Evolutionary conservation across 2,113 vertebrate species (phyloP).

Genomic region (Apteryx owenii): DNA sequence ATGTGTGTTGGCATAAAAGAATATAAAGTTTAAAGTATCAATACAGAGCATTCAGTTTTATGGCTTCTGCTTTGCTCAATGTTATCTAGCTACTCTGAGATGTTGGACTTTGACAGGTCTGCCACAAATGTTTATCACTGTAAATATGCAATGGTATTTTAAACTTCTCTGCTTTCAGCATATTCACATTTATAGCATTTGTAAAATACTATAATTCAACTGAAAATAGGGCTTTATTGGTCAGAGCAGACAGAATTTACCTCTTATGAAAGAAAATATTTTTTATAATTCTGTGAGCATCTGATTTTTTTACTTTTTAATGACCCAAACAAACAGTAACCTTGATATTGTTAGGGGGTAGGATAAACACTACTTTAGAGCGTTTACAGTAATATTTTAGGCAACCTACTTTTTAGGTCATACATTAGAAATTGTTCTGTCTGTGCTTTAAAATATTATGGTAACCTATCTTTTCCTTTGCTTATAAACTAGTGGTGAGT

Average conservation of each 20-base stretch:
- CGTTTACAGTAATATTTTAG: not conserved
- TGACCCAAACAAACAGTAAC: not conserved
- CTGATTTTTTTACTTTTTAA: not conserved
- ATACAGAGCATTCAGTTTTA: not conserved
- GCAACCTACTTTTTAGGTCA: not conserved
- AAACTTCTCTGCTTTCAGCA: conserved; percentile 2
- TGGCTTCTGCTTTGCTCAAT: not conserved
- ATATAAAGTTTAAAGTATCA: conserved; percentile 20
- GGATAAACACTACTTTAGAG: not conserved
- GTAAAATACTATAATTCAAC: not conserved
- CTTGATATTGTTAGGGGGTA: not conserved
- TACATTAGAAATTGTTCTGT: not conserved
- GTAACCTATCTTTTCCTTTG: not conserved
- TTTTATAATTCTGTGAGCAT: not conserved
- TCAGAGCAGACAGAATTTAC: not conserved
- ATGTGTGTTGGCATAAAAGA: not conserved
- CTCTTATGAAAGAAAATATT: not conserved
- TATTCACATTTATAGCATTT: not conserved
- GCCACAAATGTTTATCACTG: not conserved
- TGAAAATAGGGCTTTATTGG: not conserved
- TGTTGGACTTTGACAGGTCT: not conserved
- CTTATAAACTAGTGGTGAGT: not conserved
- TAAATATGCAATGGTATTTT: not conserved
- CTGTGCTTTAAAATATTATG: not conserved
- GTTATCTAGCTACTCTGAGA: not conserved